Percentiles rank a stretch among this genome's conserved stretches.
Evolutionary conservation across 2,888 invertebrate species (phyloP).

Genomic region (Synanthedon vespiformis): DNA sequence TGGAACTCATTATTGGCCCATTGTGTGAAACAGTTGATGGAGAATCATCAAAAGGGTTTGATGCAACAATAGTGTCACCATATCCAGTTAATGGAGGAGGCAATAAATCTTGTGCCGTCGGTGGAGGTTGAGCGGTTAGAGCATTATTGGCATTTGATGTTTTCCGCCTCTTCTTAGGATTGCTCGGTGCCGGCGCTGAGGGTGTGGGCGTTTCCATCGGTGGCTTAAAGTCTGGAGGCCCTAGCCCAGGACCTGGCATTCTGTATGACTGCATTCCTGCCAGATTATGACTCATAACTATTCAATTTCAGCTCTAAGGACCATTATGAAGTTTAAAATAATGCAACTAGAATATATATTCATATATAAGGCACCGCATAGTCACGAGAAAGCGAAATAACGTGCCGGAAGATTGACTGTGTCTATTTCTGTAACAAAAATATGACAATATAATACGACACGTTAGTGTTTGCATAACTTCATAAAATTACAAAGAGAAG

Average conservation of each 20-base stretch:
- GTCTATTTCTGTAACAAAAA: slow-evolving; percentile 65
- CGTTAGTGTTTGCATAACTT: neutral
- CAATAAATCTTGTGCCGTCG: slow-evolving; percentile 81
- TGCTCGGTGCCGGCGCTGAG: slow-evolving; percentile 82
- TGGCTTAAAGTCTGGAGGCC: slow-evolving; percentile 79
- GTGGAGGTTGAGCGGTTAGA: slow-evolving; percentile 75
- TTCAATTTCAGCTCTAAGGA: slow-evolving; percentile 45
- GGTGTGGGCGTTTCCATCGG: slow-evolving; percentile 77
- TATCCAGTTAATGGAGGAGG: slow-evolving; percentile 90
- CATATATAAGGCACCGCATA: slow-evolving; percentile 52
- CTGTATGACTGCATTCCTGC: slow-evolving; percentile 84
- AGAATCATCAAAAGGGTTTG: slow-evolving; percentile 95
- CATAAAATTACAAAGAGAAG: neutral
- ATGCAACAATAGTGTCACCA: slow-evolving; percentile 93
- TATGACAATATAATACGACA: neutral
- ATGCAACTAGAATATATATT: slow-evolving; percentile 31
- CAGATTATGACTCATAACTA: slow-evolving; percentile 82
- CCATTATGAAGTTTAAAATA: slow-evolving; percentile 37
- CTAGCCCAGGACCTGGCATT: slow-evolving; percentile 79
- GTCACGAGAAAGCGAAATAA: slow-evolving; percentile 48
- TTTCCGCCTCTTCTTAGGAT: slow-evolving; percentile 89
- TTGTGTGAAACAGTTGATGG: slow-evolving; percentile 74
- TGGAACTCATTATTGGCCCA: slow-evolving; percentile 73
- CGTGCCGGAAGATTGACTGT: slow-evolving; percentile 51
- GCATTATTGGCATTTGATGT: slow-evolving; percentile 79